A percentile compares a stretch with the other conserved stretches of the same genome.
Conservation (phyloP, 30 jellyfish, hydroid and myxozoan species). For the Chrysaora quinquecirrha region DNA sequence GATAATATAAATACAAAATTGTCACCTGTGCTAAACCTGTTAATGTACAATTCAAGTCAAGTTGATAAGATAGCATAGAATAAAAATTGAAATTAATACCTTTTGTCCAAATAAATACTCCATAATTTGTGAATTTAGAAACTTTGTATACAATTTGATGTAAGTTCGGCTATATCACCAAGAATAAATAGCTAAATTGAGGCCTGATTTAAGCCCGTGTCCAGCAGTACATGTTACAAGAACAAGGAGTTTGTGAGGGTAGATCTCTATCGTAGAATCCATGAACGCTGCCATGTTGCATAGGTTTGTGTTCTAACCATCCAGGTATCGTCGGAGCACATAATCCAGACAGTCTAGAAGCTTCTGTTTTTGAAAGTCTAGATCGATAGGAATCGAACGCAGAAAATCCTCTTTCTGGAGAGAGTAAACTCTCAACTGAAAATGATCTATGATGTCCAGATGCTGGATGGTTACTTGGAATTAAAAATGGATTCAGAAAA, state of each 20-base stretch:
- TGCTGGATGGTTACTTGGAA: conserved; percentile 41
- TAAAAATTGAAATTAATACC: background rate
- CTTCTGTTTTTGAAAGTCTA: conserved; percentile 28
- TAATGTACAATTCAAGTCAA: background rate
- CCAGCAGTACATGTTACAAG: conserved; percentile 73
- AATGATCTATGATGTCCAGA: conserved; percentile 65
- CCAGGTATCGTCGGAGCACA: conserved; percentile 47
- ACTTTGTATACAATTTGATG: background rate
- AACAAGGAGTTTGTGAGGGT: conserved; percentile 58
- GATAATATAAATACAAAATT: background rate
- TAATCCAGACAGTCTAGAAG: conserved; percentile 56
- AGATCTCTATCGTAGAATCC: conserved; percentile 38
- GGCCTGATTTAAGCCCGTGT: conserved; percentile 53
- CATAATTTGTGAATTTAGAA: background rate
- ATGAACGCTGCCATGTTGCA: conserved; percentile 21
- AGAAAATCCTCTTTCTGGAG: conserved; percentile 78
- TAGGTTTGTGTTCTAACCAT: conserved; percentile 72
- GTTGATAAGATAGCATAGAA: background rate
- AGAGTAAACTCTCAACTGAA: conserved; percentile 78
- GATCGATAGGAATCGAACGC: conserved; percentile 60
- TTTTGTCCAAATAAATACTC: conserved; percentile 15
- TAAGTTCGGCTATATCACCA: conserved; percentile 19
- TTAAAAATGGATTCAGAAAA: conserved; percentile 60
- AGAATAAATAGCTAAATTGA: background rate
- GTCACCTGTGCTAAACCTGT: background rate